Evolutionary conservation across 2,113 vertebrate species (phyloP), one percentile per base, ranked within the genome.

Genomic region (Perognathus longimembris): DNA sequence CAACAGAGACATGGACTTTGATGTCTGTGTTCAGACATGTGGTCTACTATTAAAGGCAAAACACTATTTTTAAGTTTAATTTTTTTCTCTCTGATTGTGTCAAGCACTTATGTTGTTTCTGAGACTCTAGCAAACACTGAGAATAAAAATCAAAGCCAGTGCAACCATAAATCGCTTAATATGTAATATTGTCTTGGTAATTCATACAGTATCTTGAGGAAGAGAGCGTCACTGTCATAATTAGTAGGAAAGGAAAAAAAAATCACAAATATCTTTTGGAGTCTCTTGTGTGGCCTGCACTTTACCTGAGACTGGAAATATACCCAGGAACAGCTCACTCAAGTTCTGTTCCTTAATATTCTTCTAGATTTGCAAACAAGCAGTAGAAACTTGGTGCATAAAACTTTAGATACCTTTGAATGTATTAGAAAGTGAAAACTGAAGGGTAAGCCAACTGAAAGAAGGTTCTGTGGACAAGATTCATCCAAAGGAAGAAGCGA

Each of bases 1-100:
- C 85, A 88, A 64, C 73, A 66, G 69, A 83, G 71, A 84, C 26
- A 70, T 78, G 36, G 89, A 90, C 59, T 93, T 91, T 57, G 42
- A 71, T 76, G 71, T 91, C 93, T 66, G 22, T 61, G 36, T 93
- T 96, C 87, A 95, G 81, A 82, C 45, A 78, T 18, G 24, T 26
- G 28, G 32, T 75, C 0, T 67, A 75, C 89, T 95, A 95, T 94
- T 95, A 92, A 80, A 93, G 75, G 86, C 64, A 71, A 84, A 96
- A 54, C 14, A 69, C 12, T 36, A 81, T 85, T 91, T 67, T 11
- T 87, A 89, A 76, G 73, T 94, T 82, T 22, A 91, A 74, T 78
- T 64, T 11, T 9, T 36, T n/a, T 42, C 32, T 74, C 6, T 20
- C 36, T 87, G 22, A 84, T 81, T 90, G 34, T 78, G 45, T 38